A percentile compares a stretch with the other conserved stretches of the same genome.
These are phyloP conservation scores for Gymnosoma rotundatum DNA, from an alignment of 2,888 invertebrate genomes.

Conservation along the genomic window DNA sequence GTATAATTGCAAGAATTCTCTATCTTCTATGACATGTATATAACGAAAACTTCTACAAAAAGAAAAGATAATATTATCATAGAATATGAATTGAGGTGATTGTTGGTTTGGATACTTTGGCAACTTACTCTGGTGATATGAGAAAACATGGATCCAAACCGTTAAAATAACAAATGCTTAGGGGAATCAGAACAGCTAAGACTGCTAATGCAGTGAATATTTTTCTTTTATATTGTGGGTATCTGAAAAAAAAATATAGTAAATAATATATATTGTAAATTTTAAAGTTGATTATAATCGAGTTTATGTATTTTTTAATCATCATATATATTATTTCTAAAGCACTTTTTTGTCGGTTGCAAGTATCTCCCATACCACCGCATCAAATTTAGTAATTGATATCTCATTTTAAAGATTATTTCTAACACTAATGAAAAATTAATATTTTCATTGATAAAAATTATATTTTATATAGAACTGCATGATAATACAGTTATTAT, in stretches of 20 bases:
- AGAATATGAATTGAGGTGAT: neutral
- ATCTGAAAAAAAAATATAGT: conserved; percentile 43
- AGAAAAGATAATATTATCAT: neutral
- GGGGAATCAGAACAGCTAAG: conserved; percentile 48
- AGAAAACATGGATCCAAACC: conserved; percentile 76
- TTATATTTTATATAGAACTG: too few species aligned
- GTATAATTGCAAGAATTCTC: conserved; percentile 76
- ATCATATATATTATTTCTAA: too few species aligned
- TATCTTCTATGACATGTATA: conserved; percentile 75
- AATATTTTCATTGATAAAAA: too few species aligned
- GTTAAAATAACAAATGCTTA: conserved; percentile 74
- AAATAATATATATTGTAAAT: too few species aligned
- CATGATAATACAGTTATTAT: too few species aligned
- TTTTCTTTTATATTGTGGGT: conserved; percentile 58
- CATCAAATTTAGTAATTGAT: too few species aligned
- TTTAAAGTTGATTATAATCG: too few species aligned
- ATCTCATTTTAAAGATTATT: too few species aligned
- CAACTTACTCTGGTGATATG: conserved; percentile 77
- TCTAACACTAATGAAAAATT: too few species aligned
- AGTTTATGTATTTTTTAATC: too few species aligned
- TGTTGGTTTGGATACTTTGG: neutral
- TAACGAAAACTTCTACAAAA: conserved; percentile 77
- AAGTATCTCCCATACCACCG: too few species aligned
- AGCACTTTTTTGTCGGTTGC: too few species aligned
- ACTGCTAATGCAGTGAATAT: conserved; percentile 40